Evolutionary conservation across 2,113 vertebrate genomes (phyloP).

Genomic region (Hoplias malabaricus): DNA sequence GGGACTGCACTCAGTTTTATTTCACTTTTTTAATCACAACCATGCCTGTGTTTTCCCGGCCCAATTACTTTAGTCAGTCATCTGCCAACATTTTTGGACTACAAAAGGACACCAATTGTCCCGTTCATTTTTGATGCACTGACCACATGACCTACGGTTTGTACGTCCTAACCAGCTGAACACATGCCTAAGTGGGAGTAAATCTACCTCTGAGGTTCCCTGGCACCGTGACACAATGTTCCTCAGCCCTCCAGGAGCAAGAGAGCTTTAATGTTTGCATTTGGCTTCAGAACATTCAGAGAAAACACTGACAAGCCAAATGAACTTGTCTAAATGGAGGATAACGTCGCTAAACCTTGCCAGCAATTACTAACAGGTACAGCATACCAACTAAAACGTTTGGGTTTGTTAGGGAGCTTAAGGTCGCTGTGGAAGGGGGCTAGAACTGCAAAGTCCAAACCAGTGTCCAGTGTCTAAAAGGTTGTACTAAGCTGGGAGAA

Average conservation of each 20-base stretch:
- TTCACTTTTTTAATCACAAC: slow-evolving; percentile 41
- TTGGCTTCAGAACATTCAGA: slow-evolving; percentile 42
- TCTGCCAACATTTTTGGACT: slow-evolving; percentile 23
- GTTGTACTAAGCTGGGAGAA: slow-evolving; percentile 6
- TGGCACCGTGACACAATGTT: slow-evolving; percentile 37
- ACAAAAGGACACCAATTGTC: slow-evolving; percentile 18
- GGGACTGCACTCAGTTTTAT: slow-evolving; percentile 17
- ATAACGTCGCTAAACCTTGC: slow-evolving; percentile 18
- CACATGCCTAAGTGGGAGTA: slow-evolving; percentile 32
- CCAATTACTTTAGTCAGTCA: slow-evolving; percentile 26
- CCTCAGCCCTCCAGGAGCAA: slow-evolving; percentile 40
- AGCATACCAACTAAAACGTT: slow-evolving; percentile 26
- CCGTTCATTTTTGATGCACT: slow-evolving; percentile 14
- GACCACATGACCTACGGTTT: neutral
- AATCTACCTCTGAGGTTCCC: slow-evolving; percentile 40
- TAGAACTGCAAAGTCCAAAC: slow-evolving; percentile 3
- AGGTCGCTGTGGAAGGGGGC: slow-evolving; percentile 7
- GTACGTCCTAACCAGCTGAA: slow-evolving; percentile 1
- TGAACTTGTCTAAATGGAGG: slow-evolving; percentile 53
- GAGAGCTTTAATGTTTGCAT: slow-evolving; percentile 43
- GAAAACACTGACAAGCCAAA: slow-evolving; percentile 41
- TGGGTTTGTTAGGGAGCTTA: slow-evolving; percentile 32
- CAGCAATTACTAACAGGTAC: slow-evolving; percentile 55
- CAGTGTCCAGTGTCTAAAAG: slow-evolving; percentile 16
- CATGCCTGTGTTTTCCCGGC: slow-evolving; percentile 32